phyloP scores from a whole-genome alignment of 2,113 vertebrate species.

The Ornithorhynchus anatinus region DNA sequence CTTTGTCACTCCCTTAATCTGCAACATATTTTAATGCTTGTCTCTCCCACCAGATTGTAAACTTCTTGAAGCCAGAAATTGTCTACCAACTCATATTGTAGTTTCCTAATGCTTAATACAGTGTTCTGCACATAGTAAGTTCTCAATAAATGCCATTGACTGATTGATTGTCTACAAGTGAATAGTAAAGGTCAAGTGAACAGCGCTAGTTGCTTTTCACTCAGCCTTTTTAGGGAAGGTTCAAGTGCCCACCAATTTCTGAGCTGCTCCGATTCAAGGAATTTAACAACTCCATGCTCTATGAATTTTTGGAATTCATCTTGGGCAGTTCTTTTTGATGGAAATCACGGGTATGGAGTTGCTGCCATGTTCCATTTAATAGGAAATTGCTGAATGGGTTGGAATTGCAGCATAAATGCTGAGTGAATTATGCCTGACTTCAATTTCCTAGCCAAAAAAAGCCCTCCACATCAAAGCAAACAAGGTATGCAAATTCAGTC shows the following conservation, averaged over 20 bases:
- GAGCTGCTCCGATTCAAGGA: not conserved
- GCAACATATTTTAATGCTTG: too few species aligned
- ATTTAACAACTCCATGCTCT: not conserved
- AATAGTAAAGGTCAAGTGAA: not conserved
- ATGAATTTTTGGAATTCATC: not conserved
- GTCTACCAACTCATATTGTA: too few species aligned
- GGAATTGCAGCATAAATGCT: too few species aligned
- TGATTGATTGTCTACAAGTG: constrained; percentile 1
- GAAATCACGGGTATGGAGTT: not conserved
- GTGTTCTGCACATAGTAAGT: too few species aligned
- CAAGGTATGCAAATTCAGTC: too few species aligned
- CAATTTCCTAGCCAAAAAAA: too few species aligned
- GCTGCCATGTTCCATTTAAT: not conserved
- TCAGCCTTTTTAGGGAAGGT: constrained; percentile 25
- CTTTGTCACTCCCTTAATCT: too few species aligned
- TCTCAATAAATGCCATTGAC: not conserved
- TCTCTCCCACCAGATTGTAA: too few species aligned
- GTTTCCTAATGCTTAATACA: too few species aligned
- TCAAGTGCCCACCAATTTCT: not conserved
- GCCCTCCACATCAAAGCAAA: too few species aligned
- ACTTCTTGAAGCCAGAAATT: too few species aligned
- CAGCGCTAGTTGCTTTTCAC: not conserved
- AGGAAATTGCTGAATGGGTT: not conserved
- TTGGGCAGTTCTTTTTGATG: not conserved
- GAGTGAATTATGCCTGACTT: too few species aligned